Base-by-base conservation (phyloP, 2,797 vertebrate species). In the Cheirogaleus major region DNA sequence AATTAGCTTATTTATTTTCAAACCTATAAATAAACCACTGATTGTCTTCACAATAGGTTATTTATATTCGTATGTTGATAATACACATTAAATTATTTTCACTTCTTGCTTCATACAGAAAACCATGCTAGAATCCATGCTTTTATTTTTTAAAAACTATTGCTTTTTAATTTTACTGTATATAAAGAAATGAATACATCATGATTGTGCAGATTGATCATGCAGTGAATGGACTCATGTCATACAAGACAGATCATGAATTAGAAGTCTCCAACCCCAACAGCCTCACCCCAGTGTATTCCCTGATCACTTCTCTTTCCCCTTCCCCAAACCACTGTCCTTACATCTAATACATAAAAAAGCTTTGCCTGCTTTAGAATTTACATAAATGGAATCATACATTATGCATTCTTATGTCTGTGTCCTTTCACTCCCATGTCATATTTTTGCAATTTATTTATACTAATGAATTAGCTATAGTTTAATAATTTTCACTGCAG, bases 271-370 rank as follows among this genome's bases (percentile, higher is more conserved):
- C 7, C 20, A 48, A 23, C 4, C 27, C 3, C 4, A 2, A 4
- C 13, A 48, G 32, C 9, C 65, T 20, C 12, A 27, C 14, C 6
- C n/a, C 30, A 15, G 20, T 4, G 45, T 32, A 5, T 63, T 14
- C 0, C 9, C 45, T 69, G 12, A n/a, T 3, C 0, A 4, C 0
- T 12, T 48, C 25, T 72, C 5, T 30, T 27, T 22, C 20, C 23
- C 4, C 12, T 11, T 3, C 30, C 13, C 4, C 52, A 55, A 55
- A 55, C 2, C 2, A 55, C 52, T 55, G 20, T 22, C 20, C 52
- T 55, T 20, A 55, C 7, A 55, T 55, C 20, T 55, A 55, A 55
- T 55, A 55, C 2, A 3, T 55, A 22, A 55, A 55, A 22, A 55
- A 22, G 2, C 20, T 55, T 55, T 55, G 52, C 20, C 52, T 55